Base-by-base conservation (phyloP, 2,888 invertebrate species). In the Drosophila kambysellisi region DNA sequence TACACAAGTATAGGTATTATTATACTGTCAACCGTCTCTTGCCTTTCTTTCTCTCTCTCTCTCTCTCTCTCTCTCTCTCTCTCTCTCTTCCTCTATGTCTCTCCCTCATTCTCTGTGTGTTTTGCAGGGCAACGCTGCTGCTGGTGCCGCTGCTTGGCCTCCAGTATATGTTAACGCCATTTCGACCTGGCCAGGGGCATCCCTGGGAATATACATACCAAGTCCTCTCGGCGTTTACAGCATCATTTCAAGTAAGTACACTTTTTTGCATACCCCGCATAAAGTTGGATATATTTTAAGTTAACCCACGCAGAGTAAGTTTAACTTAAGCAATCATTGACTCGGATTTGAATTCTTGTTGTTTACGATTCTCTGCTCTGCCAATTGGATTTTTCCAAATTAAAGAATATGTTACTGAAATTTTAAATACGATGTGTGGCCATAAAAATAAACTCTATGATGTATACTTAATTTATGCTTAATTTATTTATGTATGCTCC, bases 111-210 rank as follows among this genome's bases (percentile, higher is more conserved):
- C 46, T 29, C 77, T 61, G 15, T 39, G 33, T 50, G 32, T 35
- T 57, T 17, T 39, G 33, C 89, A 95, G 97, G 84, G 99, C 98
- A 59, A 98, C 98, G 0, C 94, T 98, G 88, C 95, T 99, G 82
- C 94, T 99, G 91, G 97, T 98, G 70, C 99, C 99, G 35, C 94
- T 99, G 81, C 94, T 99, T 70, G 99, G 98, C 2, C 94, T 98
- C 62, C 98, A 98, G 94, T 98, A 97, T 93, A 95, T 98, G 89
- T 95, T 98, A 77, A 97, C 97, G 82, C 97, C 98, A 30, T 97
- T 98, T 93, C 95, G 97, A 78, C 98, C 95, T 79, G 95, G 95
- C 78, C 95, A 94, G 59, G 94, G 94, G 82, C 96, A 95, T 91
- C 94, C 95, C 80, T 96, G 96, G 95, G 96, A 96, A 93, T 94